Evolutionary conservation across 2,113 vertebrate species (phyloP), one percentile per base, ranked within the genome.

Genomic region (Misgurnus mizolepis): DNA sequence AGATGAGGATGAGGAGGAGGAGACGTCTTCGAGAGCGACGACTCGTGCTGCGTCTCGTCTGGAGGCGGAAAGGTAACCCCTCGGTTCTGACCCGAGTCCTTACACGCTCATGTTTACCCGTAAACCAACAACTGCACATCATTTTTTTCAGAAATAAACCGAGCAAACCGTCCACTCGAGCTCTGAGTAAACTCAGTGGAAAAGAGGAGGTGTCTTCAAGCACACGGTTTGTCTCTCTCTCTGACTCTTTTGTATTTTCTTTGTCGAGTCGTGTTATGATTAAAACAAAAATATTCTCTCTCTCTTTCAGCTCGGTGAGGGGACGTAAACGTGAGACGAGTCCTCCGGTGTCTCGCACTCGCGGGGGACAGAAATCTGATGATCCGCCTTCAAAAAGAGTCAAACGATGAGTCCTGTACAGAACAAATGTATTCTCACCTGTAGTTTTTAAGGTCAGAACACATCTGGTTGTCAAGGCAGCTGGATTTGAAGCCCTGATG

Each of bases 1-100:
- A 0, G 95, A 91, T 0, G 89, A 73, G n/a, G 89, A 86, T 77
- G 89, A 79, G 69, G 75, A 82, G 69, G 75, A 82, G 0, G 85
- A 85, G 91, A 91, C 4, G 89, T 89, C 22, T 91, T 78, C 0
- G 85, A 90, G 80, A 89, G 94, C 97, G 41, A 98, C 95, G 45
- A 97, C 96, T 0, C 92, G 97, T 5, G 92, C 92, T 14, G 93
- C 93, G 3, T 91, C 95, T 70, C 95, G 96, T 53, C 90, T 96
- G 72, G 97, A 98, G 88, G 95, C 96, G 47, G 95, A 97, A 85
- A 96, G 93, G 97, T 98, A 87, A 58, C 6, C 3, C 5, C 17
- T 8, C 7, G 2, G 2, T 58, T 18, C 49, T 10, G 27, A 55
- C 62, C 45, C 40, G 4, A 39, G 6, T 49, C 18, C 17, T 6